Percentiles rank a stretch among this genome's conserved stretches.
phyloP scores from a whole-genome alignment of 2,888 invertebrate species.

The Hermaeophaga mercurialis region DNA sequence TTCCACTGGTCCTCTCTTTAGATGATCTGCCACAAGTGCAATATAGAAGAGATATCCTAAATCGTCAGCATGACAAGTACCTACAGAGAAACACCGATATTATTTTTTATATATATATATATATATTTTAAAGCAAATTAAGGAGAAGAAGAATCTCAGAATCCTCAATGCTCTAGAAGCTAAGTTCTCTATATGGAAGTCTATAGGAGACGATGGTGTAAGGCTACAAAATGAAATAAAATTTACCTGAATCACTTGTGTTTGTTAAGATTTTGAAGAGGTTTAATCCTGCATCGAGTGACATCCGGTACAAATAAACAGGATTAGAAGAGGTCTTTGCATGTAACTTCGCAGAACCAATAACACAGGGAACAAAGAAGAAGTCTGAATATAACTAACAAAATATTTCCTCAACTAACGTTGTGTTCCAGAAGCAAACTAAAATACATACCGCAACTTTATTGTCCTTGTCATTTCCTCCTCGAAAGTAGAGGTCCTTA shows the following conservation, averaged over 20 bases:
- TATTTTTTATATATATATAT: background rate
- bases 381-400: constrained; percentile 21
- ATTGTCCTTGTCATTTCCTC: constrained; percentile 9
- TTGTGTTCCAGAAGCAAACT: too few relatives aligned
- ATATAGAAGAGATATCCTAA: constrained; percentile 34
- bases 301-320: constrained; percentile 28
- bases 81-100: constrained; percentile 12
- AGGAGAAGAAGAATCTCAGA: too few relatives aligned
- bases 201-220: too few relatives aligned
- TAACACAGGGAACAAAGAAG: constrained; percentile 20
- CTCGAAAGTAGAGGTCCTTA: constrained; percentile 12
- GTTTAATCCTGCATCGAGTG: constrained; percentile 26
- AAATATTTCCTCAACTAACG: too few relatives aligned
- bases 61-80: constrained; percentile 42
- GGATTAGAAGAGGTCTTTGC: constrained; percentile 19
- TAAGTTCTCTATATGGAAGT: too few relatives aligned
- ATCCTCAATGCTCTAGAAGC: too few relatives aligned
- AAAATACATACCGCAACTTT: constrained; percentile 10
- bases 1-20: background rate
- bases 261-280: constrained; percentile 13
- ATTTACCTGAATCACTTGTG: background rate
- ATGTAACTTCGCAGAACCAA: constrained; percentile 17
- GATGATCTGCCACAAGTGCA: background rate
- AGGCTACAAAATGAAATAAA: too few relatives aligned
- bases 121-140: background rate